Base-by-base conservation (phyloP, 2,113 vertebrate genomes). In the Eclectus roratus region DNA sequence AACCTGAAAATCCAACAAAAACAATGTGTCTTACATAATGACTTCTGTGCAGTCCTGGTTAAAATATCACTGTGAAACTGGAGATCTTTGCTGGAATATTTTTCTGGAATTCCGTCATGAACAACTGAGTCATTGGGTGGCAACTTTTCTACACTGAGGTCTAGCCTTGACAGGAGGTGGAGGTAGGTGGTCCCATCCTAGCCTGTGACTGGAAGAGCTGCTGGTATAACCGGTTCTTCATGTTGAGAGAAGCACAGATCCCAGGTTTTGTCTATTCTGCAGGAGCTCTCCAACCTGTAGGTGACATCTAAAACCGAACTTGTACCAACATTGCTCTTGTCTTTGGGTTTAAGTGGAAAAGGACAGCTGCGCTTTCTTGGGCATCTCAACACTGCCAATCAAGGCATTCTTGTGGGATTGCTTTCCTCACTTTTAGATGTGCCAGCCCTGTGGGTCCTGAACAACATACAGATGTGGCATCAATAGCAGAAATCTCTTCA, bases 21-120 rank as follows among this genome's bases (percentile, higher is more conserved):
- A 0, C 7, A 31, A 2, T 17, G 6, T 29, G 15, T 65, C 43
- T 4, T 41, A 37, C 3, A 10, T 18, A 33, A 41, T 25, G 19
- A 47, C 13, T 37, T 74, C 64, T 55, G 39, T 80, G 6, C 5
- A 65, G 11, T 4, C 23, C 6, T 63, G 24, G 17, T 6, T 14
- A 60, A 80, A 31, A 31, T n/a, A 31, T 33, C 3, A 0, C 4
- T 80, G 4, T 29, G 37, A 91, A 55, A 17, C 46, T 29, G 15
- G 31, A 63, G 55, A 16, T 70, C 13, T 44, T 4, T 24, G 9
- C 10, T 47, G 13, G 27, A 31, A 7, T 33, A 10, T 43, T 35
- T 49, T 27, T 52, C n/a, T 70, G 8, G 35, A n/a, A 63, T 81
- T 87, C 8, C 2, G 8, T 44, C n/a, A 25, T 23, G 17, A 28